Evolutionary conservation across 2,113 vertebrate species (phyloP).

Genomic region (Tenebrosternarchus preto): DNA sequence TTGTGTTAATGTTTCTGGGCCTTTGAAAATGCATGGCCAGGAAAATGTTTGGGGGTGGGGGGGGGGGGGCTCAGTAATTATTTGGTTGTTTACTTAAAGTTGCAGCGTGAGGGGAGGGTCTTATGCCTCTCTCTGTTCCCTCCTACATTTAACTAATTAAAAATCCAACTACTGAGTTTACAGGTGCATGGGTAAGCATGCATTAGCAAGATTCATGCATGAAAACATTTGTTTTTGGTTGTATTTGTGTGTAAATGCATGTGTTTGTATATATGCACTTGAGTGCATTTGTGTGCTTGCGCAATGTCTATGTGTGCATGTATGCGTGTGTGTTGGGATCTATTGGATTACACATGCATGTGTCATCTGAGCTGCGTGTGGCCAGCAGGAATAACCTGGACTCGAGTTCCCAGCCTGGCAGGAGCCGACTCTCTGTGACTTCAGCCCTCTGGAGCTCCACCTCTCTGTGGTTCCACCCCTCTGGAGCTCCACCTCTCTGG

Average conservation of each 20-base stretch:
- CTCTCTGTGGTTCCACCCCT: too few relatives aligned
- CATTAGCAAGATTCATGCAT: background rate
- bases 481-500: too few relatives aligned
- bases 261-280: too few relatives aligned
- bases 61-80: conserved; percentile 32
- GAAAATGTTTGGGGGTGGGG: conserved; percentile 24
- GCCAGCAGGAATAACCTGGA: conserved; percentile 20
- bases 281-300: too few relatives aligned
- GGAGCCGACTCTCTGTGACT: too few relatives aligned
- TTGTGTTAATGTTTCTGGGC: conserved; percentile 45
- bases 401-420: background rate
- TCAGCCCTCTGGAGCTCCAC: too few relatives aligned
- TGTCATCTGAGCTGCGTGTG: conserved; percentile 5
- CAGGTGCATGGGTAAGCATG: background rate
- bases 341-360: background rate
- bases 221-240: too few relatives aligned
- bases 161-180: conserved; percentile 8
- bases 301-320: too few relatives aligned
- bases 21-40: conserved; percentile 32
- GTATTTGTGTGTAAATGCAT: too few relatives aligned
- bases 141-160: conserved; percentile 40
- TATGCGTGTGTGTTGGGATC: too few relatives aligned
- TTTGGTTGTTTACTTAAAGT: conserved; percentile 44
- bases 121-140: background rate
- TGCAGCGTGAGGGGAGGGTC: conserved; percentile 6